These are phyloP conservation scores for Echeneis naucrates DNA, from an alignment of 2,797 vertebrate genomes.

Conservation along the genomic window DNA sequence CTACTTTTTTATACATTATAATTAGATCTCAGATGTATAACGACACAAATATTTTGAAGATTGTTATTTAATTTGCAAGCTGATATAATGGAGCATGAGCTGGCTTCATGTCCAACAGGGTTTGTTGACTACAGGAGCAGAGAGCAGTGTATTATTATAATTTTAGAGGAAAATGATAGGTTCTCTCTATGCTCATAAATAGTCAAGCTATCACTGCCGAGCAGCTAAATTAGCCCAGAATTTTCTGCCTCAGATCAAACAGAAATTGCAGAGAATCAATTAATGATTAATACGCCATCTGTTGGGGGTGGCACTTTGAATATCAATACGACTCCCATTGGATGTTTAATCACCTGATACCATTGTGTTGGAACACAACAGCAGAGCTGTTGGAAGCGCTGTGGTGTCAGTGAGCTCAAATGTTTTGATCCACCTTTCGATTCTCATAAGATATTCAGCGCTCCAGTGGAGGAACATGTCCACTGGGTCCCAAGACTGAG, in stretches of 20 bases:
- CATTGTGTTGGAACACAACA: slow-evolving; percentile 80
- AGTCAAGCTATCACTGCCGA: slow-evolving; percentile 60
- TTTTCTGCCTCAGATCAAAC: slow-evolving; percentile 73
- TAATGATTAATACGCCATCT: slow-evolving; percentile 86
- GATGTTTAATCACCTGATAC: slow-evolving; percentile 85
- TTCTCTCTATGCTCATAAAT: slow-evolving; percentile 68
- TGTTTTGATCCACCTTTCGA: slow-evolving; percentile 80
- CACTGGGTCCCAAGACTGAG: slow-evolving; percentile 46
- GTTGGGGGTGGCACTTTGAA: slow-evolving; percentile 76
- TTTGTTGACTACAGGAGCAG: slow-evolving; percentile 58
- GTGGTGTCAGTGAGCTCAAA: slow-evolving; percentile 68
- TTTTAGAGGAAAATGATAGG: slow-evolving; percentile 68
- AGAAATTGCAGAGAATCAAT: slow-evolving; percentile 75
- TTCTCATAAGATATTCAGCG: slow-evolving; percentile 70
- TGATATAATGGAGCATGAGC: slow-evolving; percentile 55
- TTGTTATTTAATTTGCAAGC: slow-evolving; percentile 72
- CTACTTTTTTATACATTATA: slow-evolving; percentile 51
- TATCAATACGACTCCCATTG: slow-evolving; percentile 77
- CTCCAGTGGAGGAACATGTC: slow-evolving; percentile 60
- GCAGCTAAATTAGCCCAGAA: slow-evolving; percentile 64
- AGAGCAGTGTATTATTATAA: slow-evolving; percentile 65
- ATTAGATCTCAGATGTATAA: slow-evolving; percentile 64
- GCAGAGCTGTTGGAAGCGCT: slow-evolving; percentile 69
- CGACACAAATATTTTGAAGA: slow-evolving; percentile 62
- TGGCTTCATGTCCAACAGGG: slow-evolving; percentile 40